These are phyloP conservation scores for Todiramphus saurophagus DNA, from an alignment of 2,113 vertebrate species.

Conservation along the genomic window DNA sequence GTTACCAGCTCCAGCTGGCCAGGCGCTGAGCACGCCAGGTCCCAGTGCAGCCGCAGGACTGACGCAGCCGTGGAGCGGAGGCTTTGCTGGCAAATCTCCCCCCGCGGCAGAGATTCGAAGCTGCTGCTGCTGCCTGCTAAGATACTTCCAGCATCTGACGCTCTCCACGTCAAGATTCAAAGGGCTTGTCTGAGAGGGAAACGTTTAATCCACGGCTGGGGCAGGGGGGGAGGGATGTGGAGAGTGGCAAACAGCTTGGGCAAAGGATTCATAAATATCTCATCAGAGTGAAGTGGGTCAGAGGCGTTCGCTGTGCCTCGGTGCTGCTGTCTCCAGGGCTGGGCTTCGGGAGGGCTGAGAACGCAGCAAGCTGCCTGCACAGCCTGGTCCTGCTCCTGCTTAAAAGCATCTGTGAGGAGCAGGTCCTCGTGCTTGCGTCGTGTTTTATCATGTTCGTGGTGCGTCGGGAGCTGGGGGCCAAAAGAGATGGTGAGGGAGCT, in stretches of 20 bases:
- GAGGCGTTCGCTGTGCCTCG: background rate
- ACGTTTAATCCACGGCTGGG: background rate
- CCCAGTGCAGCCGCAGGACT: background rate
- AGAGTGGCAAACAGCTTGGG: background rate
- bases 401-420: background rate
- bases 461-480: background rate
- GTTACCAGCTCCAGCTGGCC: background rate
- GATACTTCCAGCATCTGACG: background rate
- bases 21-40: fast-evolving
- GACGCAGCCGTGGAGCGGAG: background rate
- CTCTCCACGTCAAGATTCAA: background rate
- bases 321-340: background rate
- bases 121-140: background rate
- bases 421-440: background rate
- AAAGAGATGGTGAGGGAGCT: background rate
- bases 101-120: fast-evolving
- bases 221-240: background rate
- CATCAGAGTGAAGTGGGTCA: conserved; percentile 13
- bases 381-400: background rate
- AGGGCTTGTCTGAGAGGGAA: background rate
- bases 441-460: fast-evolving
- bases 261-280: conserved; percentile 8
- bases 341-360: background rate
- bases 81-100: background rate
- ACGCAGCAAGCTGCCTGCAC: background rate